phyloP scores from a whole-genome alignment of 2,797 vertebrate species.

The Protonibea diacanthus region DNA sequence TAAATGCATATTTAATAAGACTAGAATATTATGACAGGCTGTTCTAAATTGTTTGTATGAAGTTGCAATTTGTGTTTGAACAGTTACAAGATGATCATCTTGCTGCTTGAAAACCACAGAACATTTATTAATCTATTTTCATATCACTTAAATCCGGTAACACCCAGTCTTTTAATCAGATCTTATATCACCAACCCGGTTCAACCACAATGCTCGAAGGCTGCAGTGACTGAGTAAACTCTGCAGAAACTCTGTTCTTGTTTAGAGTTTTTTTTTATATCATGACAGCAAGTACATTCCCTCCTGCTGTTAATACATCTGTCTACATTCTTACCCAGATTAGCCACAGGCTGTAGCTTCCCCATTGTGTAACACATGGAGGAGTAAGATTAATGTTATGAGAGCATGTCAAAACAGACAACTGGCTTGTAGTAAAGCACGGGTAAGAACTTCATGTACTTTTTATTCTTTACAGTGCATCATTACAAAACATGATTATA shows the following conservation, averaged over 20 bases:
- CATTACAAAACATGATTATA: neutral
- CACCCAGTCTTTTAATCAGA: neutral
- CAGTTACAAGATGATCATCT: neutral
- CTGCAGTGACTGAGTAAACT: neutral
- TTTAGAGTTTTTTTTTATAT: slow-evolving; percentile 9
- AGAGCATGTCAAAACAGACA: slow-evolving; percentile 44
- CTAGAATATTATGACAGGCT: too few relatives aligned
- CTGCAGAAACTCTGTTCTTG: neutral
- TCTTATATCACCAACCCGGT: neutral
- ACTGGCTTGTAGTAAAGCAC: neutral
- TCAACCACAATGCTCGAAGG: neutral
- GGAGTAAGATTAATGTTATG: slow-evolving; percentile 41
- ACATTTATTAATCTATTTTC: neutral
- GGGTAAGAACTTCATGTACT: neutral
- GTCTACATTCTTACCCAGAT: slow-evolving; percentile 46
- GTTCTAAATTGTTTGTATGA: too few relatives aligned
- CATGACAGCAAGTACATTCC: slow-evolving; percentile 21
- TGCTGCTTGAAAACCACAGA: neutral
- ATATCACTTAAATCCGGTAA: neutral
- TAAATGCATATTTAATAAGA: too few relatives aligned
- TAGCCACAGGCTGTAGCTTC: slow-evolving; percentile 25
- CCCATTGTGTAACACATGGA: slow-evolving; percentile 41
- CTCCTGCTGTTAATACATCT: slow-evolving; percentile 42
- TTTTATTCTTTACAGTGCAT: neutral
- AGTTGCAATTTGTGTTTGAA: neutral